Evolutionary conservation across 1,140 invertebrate species (phyloP).

Genomic region (Saccostrea echinata): DNA sequence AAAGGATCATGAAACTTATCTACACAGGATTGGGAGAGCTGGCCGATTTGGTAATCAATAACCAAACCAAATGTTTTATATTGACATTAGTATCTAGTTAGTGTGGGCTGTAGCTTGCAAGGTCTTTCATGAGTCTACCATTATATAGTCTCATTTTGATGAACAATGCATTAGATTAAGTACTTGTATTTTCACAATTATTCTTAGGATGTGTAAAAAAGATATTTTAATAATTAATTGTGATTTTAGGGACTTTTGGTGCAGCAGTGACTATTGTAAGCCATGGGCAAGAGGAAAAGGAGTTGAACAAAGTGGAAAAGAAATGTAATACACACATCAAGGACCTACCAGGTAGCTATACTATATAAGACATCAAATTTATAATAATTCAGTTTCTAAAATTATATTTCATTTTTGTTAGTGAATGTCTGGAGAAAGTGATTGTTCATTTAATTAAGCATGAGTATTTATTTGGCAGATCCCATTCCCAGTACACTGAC

Average conservation of each 20-base stretch:
- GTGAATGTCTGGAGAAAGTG: too few relatives aligned
- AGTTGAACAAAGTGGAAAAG: conserved; percentile 69
- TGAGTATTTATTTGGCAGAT: conserved; percentile 65
- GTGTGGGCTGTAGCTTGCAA: background rate
- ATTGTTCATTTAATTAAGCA: background rate
- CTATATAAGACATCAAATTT: too few relatives aligned
- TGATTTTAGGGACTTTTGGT: conserved; percentile 74
- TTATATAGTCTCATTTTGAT: too few relatives aligned
- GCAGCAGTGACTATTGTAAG: conserved; percentile 73
- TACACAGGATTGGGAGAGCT: conserved; percentile 96
- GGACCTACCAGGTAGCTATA: conserved; percentile 70
- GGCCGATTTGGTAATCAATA: conserved; percentile 86
- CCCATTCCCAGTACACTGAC: conserved; percentile 73
- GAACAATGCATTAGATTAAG: too few relatives aligned
- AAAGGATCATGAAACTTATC: conserved; percentile 90
- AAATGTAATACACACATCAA: conserved; percentile 73
- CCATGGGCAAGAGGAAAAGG: conserved; percentile 68
- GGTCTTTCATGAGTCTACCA: too few relatives aligned
- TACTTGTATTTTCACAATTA: too few relatives aligned
- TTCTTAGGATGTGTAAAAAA: too few relatives aligned
- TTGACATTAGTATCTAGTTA: background rate
- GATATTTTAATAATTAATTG: background rate
- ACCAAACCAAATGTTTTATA: background rate
- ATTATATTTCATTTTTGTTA: too few relatives aligned
- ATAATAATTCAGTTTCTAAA: too few relatives aligned